A percentile compares a stretch with the other conserved stretches of the same genome.
phyloP scores from a whole-genome alignment of 2,113 vertebrate genomes.

The Odobenus rosmarus region DNA sequence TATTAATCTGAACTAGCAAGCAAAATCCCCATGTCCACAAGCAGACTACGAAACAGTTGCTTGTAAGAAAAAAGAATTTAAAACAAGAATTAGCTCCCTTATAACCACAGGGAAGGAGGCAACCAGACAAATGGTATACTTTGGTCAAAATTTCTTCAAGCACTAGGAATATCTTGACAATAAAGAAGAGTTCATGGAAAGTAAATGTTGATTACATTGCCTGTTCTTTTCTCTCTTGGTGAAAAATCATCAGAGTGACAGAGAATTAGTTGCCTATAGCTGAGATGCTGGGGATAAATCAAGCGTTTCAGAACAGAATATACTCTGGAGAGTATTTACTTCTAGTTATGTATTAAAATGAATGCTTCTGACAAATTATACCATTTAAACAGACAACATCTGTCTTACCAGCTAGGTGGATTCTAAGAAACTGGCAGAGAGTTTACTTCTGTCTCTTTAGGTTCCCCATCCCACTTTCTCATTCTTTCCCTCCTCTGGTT shows the following conservation, averaged over 20 bases:
- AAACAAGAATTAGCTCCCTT: neutral
- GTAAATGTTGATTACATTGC: neutral
- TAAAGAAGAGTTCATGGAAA: neutral
- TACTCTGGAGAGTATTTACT: neutral
- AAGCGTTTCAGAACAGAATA: neutral
- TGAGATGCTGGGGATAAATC: neutral
- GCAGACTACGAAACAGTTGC: neutral
- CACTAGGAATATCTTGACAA: neutral
- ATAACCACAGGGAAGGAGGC: neutral
- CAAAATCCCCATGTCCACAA: neutral
- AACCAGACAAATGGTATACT: neutral
- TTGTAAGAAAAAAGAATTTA: neutral
- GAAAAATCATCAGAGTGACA: neutral
- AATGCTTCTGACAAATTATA: neutral
- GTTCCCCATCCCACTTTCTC: neutral
- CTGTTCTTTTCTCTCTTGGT: neutral
- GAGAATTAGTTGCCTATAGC: neutral
- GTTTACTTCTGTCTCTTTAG: neutral
- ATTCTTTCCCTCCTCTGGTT: neutral
- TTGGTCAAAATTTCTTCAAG: conserved; percentile 29
- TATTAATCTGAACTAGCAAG: neutral
- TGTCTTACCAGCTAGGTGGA: neutral
- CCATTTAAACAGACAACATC: neutral
- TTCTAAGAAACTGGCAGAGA: neutral
- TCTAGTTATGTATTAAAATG: neutral